Percentiles rank a stretch among this genome's conserved stretches.
Conservation (phyloP, 2,888 invertebrate species). For the Piscicola geometra region DNA sequence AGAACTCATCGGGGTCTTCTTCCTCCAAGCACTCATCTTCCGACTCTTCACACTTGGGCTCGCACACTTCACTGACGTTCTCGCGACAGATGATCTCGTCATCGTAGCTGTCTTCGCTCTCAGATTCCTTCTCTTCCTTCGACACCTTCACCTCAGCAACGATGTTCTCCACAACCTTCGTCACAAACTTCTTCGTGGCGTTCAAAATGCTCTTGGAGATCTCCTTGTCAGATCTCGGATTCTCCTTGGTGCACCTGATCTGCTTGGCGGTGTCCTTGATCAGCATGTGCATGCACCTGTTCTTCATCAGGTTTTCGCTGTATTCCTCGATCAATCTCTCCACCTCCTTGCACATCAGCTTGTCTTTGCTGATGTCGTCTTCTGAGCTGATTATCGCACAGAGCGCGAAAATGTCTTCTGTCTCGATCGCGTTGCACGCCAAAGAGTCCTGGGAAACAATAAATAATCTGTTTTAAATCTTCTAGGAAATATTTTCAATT, state of each 20-base stretch:
- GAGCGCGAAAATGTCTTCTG: constrained; percentile 21
- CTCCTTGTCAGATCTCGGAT: constrained; percentile 25
- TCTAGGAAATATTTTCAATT: too few species aligned
- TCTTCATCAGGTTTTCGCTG: constrained; percentile 22
- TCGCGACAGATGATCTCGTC: neutral
- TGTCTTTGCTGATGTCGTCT: neutral
- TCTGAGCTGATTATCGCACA: constrained; percentile 8
- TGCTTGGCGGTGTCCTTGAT: constrained; percentile 25
- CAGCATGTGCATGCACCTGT: constrained; percentile 26
- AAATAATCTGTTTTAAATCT: too few species aligned
- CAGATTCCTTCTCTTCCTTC: neutral
- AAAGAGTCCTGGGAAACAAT: constrained; percentile 30
- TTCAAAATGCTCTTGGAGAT: constrained; percentile 13
- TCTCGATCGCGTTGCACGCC: constrained; percentile 21
- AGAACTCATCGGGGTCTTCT: neutral
- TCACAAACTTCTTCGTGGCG: constrained; percentile 23
- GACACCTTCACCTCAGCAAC: constrained; percentile 15
- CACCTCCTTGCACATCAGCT: constrained; percentile 26
- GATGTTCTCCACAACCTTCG: constrained; percentile 28
- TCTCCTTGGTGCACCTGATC: constrained; percentile 31
- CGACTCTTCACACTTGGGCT: neutral
- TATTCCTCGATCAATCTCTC: constrained; percentile 27
- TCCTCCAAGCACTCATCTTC: neutral
- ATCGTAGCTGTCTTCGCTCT: neutral
- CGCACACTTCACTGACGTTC: neutral